phyloP scores from a whole-genome alignment of 2,888 invertebrate species.

The Hypolimnas misippus region DNA sequence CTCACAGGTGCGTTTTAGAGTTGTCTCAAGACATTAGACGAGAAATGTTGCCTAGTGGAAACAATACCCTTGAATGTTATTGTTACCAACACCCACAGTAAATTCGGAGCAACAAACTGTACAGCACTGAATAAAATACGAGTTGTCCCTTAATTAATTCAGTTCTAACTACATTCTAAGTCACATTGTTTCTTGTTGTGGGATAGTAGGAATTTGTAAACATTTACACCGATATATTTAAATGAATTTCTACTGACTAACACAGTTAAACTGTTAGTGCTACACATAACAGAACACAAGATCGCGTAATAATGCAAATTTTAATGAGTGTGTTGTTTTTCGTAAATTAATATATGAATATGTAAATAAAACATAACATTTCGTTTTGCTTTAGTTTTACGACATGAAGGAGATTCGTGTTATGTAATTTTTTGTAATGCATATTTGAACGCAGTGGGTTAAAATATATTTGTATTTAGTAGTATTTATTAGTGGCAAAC shows the following conservation, averaged over 20 bases:
- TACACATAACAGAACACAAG: neutral
- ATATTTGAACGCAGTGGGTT: too few relatives aligned
- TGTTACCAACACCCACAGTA: constrained; percentile 45
- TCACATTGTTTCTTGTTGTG: constrained; percentile 24
- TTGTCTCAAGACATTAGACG: constrained; percentile 55
- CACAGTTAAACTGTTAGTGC: neutral
- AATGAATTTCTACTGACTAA: constrained; percentile 1
- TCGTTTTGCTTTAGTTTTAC: too few relatives aligned
- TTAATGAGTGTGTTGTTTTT: neutral
- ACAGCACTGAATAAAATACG: constrained; percentile 51
- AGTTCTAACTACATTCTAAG: constrained; percentile 38
- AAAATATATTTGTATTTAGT: too few relatives aligned
- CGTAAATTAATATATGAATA: too few relatives aligned
- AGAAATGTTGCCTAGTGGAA: constrained; percentile 50
- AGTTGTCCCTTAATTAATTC: constrained; percentile 50
- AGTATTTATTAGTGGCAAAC: too few relatives aligned
- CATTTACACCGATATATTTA: neutral
- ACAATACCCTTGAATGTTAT: constrained; percentile 51
- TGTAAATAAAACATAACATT: too few relatives aligned
- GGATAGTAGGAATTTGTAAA: constrained; percentile 14
- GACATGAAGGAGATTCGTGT: too few relatives aligned
- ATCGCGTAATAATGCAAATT: neutral
- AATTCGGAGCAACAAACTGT: constrained; percentile 44
- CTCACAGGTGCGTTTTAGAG: constrained; percentile 50
- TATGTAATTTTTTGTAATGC: too few relatives aligned